Percentiles rank a stretch among this genome's conserved stretches.
These are phyloP conservation scores for Ceratina japonica DNA, from an alignment of 1,140 invertebrate species.

Conservation along the genomic window DNA sequence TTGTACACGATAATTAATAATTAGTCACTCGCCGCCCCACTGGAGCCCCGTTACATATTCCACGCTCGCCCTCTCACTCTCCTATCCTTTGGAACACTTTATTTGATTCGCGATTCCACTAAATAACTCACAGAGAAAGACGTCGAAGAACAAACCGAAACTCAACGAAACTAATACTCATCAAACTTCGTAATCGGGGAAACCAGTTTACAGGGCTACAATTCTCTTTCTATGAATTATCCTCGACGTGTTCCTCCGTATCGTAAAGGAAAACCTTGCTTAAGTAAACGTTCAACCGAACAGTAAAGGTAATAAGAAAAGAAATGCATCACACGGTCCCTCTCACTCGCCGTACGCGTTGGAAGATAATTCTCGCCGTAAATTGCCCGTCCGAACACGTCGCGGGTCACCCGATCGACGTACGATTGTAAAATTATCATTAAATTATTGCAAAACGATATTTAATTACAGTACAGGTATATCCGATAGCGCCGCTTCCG, in stretches of 20 bases:
- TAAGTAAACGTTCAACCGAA: neutral
- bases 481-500: too few relatives aligned
- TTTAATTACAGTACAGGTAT: too few relatives aligned
- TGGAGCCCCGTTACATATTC: constrained; percentile 21
- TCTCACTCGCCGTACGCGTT: constrained; percentile 1
- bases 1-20: constrained; percentile 20
- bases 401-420: neutral
- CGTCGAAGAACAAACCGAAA: too few relatives aligned
- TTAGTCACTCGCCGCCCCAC: constrained; percentile 14
- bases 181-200: too few relatives aligned
- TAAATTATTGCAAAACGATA: too few relatives aligned
- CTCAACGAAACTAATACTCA: too few relatives aligned
- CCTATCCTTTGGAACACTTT: neutral
- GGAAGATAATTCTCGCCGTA: constrained; percentile 28
- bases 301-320: neutral
- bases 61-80: constrained; percentile 11
- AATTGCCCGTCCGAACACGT: constrained; percentile 9
- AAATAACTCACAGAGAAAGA: neutral
- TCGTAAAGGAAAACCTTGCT: too few relatives aligned
- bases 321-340: neutral
- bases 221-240: neutral
- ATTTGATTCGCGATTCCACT: neutral
- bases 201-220: too few relatives aligned
- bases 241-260: neutral
- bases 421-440: too few relatives aligned